Conservation (phyloP, 1,140 invertebrate species). For the Drosophila pallidifrons region DNA sequence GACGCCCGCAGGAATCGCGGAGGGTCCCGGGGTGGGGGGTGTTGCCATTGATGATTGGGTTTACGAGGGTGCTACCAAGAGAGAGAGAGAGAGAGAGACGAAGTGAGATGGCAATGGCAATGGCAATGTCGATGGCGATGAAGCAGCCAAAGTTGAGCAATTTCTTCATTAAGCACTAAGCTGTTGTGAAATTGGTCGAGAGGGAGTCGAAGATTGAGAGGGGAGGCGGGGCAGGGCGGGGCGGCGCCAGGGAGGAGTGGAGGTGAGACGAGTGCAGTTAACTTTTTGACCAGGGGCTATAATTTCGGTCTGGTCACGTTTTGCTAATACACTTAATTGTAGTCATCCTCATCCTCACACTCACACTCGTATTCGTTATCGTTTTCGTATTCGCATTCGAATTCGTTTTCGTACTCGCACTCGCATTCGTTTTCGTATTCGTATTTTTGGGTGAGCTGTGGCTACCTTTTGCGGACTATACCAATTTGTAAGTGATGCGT, state of each 20-base stretch:
- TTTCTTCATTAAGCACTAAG: slow-evolving; percentile 81
- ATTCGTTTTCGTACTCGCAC: neutral
- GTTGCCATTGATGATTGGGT: neutral
- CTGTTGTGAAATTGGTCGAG: slow-evolving; percentile 67
- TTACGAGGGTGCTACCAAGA: neutral
- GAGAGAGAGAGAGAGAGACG: neutral
- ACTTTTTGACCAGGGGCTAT: slow-evolving; percentile 56
- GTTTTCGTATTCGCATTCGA: neutral
- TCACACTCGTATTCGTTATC: neutral
- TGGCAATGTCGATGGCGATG: neutral
- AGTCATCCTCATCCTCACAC: slow-evolving; percentile 44
- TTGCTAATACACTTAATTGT: slow-evolving; percentile 79
- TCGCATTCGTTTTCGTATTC: neutral
- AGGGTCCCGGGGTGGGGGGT: neutral
- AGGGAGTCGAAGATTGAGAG: neutral
- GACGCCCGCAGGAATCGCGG: slow-evolving; percentile 53
- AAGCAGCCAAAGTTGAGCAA: slow-evolving; percentile 64
- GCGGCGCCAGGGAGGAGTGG: neutral
- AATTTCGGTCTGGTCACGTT: slow-evolving; percentile 79
- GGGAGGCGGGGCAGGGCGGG: neutral
- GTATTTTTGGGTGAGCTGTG: slow-evolving; percentile 4
- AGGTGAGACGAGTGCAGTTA: slow-evolving; percentile 9
- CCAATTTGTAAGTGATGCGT: slow-evolving; percentile 65
- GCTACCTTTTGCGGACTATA: slow-evolving; percentile 70
- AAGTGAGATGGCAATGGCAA: neutral